A percentile compares a stretch with the other conserved stretches of the same genome.
Conservation (phyloP, 2,113 vertebrate species). For the Centropristis striata region DNA sequence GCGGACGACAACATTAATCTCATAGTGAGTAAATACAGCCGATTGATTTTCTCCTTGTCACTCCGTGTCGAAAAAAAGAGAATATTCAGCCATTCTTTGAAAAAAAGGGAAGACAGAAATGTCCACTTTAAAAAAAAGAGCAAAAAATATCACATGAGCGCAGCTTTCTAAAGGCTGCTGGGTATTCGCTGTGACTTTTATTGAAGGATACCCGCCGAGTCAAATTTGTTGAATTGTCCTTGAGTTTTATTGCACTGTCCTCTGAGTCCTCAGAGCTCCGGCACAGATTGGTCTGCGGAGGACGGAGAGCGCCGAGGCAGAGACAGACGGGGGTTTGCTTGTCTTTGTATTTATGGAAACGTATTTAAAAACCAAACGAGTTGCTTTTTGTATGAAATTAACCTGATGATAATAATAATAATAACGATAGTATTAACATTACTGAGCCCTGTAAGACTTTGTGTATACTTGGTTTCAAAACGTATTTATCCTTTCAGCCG, state of each 20-base stretch:
- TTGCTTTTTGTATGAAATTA: slow-evolving; percentile 73
- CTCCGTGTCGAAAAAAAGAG: slow-evolving; percentile 63
- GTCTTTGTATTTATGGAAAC: slow-evolving; percentile 70
- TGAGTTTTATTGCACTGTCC: slow-evolving; percentile 60
- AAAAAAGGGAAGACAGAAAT: slow-evolving; percentile 64
- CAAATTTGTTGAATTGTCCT: slow-evolving; percentile 55
- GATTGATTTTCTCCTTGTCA: slow-evolving; percentile 52
- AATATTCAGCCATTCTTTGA: slow-evolving; percentile 77
- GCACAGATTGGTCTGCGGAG: slow-evolving; percentile 47
- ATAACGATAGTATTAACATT: slow-evolving; percentile 49
- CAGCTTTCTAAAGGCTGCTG: slow-evolving; percentile 50
- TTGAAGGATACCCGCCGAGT: slow-evolving; percentile 58
- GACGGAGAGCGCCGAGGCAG: slow-evolving; percentile 27
- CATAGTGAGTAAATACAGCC: slow-evolving; percentile 52
- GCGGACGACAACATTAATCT: slow-evolving; percentile 40
- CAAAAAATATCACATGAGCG: slow-evolving; percentile 52
- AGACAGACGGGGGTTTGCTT: slow-evolving; percentile 55
- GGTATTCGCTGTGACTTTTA: slow-evolving; percentile 71
- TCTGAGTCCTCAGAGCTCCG: slow-evolving; percentile 59
- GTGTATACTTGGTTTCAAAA: slow-evolving; percentile 67
- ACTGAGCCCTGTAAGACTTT: slow-evolving; percentile 75
- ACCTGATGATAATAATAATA: slow-evolving; percentile 21
- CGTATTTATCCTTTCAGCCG: slow-evolving; percentile 60
- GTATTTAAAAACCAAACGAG: slow-evolving; percentile 73
- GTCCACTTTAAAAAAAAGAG: slow-evolving; percentile 55